Evolutionary conservation across 2,797 vertebrate genomes (phyloP).

Genomic region (Silurus lanzhouensis): DNA sequence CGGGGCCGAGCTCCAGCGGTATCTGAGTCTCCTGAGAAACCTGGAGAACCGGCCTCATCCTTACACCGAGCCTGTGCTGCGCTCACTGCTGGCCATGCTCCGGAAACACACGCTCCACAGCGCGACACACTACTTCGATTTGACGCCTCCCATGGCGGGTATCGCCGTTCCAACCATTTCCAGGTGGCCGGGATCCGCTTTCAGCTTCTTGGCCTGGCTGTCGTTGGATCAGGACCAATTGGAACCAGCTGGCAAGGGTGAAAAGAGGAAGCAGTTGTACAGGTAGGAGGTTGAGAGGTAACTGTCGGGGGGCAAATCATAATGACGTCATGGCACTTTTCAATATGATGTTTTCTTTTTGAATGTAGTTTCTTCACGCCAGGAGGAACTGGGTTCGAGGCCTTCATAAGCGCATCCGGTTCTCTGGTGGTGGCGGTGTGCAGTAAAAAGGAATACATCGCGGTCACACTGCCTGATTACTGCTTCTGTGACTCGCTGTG

Average conservation of each 20-base stretch:
- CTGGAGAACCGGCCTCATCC: slow-evolving; percentile 74
- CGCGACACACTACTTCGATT: slow-evolving; percentile 93
- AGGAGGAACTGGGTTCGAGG: slow-evolving; percentile 93
- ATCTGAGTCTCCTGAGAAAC: slow-evolving; percentile 84
- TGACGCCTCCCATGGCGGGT: slow-evolving; percentile 92
- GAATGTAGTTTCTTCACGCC: slow-evolving; percentile 88
- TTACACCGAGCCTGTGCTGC: slow-evolving; percentile 80
- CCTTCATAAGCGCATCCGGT: slow-evolving; percentile 89
- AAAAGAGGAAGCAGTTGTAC: slow-evolving; percentile 88
- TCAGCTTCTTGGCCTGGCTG: slow-evolving; percentile 92
- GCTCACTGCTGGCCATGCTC: slow-evolving; percentile 87
- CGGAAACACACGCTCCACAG: slow-evolving; percentile 90
- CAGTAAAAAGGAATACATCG: slow-evolving; percentile 95
- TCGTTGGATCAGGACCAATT: slow-evolving; percentile 91
- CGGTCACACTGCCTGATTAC: slow-evolving; percentile 92
- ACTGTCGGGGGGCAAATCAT: background rate
- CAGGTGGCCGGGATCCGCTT: slow-evolving; percentile 91
- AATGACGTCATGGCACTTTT: background rate
- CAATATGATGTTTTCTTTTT: background rate
- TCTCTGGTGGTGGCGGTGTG: slow-evolving; percentile 92
- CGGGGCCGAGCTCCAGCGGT: slow-evolving; percentile 80
- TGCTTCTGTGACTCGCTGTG: slow-evolving; percentile 97
- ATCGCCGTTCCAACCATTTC: slow-evolving; percentile 88
- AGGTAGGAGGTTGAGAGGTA: slow-evolving; percentile 28
- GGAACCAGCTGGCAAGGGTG: slow-evolving; percentile 75